These are phyloP conservation scores for Brachionus asplanchnoidis DNA, from an alignment of 1,140 invertebrate genomes.

Conservation along the genomic window DNA sequence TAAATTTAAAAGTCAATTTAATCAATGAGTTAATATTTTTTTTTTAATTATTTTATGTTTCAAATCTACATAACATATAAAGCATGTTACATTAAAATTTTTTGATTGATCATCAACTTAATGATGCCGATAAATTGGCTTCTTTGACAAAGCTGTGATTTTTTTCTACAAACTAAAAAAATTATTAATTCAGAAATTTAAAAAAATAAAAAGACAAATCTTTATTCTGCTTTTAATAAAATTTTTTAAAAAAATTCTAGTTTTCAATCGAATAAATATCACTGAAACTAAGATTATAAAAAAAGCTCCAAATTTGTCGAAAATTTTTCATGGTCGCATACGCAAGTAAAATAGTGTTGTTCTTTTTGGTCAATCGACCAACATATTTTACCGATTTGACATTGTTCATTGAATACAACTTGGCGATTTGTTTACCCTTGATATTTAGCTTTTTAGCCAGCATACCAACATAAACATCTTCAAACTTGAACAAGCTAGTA, in stretches of 20 bases:
- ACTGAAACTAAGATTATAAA: neutral
- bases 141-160: no score
- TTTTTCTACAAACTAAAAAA: no score
- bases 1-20: no score
- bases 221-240: neutral
- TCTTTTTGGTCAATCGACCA: neutral
- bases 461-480: conserved; percentile 27
- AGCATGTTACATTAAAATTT: no score
- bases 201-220: neutral
- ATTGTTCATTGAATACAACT: neutral
- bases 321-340: conserved; percentile 7
- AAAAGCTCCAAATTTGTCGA: neutral
- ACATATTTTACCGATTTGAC: neutral
- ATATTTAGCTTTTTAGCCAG: neutral
- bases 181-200: no score
- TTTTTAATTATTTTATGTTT: no score
- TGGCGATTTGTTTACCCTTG: neutral
- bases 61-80: no score
- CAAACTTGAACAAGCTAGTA: neutral
- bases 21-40: no score
- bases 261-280: neutral
- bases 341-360: neutral
- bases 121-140: no score
- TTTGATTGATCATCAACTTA: no score
- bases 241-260: neutral